Conservation (phyloP, 2,888 invertebrate genomes). For the Poecilobothrus nobilitatus region DNA sequence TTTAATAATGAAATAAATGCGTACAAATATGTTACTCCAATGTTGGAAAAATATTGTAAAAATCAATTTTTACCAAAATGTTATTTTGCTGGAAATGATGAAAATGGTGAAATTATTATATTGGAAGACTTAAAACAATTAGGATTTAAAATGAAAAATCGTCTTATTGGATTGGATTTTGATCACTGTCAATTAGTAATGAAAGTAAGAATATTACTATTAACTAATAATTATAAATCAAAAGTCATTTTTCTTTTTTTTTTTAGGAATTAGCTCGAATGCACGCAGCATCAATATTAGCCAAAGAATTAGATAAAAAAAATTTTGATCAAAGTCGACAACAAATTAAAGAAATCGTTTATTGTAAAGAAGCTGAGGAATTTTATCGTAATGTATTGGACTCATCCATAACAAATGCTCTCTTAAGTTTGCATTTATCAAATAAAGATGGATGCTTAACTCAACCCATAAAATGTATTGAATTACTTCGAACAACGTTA, state of each 20-base stretch:
- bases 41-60: constrained; percentile 30
- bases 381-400: constrained; percentile 35
- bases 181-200: constrained; percentile 37
- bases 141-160: constrained; percentile 35
- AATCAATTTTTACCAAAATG: constrained; percentile 32
- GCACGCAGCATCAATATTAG: constrained; percentile 39
- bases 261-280: constrained; percentile 37
- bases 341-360: constrained; percentile 37
- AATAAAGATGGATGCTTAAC: constrained; percentile 35
- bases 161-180: constrained; percentile 33
- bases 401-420: constrained; percentile 35
- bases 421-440: constrained; percentile 33
- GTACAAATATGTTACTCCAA: constrained; percentile 35
- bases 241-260: constrained; percentile 5
- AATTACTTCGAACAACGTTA: constrained; percentile 30
- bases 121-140: constrained; percentile 36
- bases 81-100: constrained; percentile 33
- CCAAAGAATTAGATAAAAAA: constrained; percentile 29
- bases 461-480: constrained; percentile 32
- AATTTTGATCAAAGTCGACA: constrained; percentile 28
- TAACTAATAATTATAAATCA: neutral
- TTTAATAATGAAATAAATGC: constrained; percentile 40
- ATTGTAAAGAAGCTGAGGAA: constrained; percentile 34
- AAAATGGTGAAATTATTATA: constrained; percentile 34
- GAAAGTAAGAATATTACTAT: constrained; percentile 29